Conservation (phyloP, 2,888 invertebrate genomes). For the Sphaerophoria rueppellii region DNA sequence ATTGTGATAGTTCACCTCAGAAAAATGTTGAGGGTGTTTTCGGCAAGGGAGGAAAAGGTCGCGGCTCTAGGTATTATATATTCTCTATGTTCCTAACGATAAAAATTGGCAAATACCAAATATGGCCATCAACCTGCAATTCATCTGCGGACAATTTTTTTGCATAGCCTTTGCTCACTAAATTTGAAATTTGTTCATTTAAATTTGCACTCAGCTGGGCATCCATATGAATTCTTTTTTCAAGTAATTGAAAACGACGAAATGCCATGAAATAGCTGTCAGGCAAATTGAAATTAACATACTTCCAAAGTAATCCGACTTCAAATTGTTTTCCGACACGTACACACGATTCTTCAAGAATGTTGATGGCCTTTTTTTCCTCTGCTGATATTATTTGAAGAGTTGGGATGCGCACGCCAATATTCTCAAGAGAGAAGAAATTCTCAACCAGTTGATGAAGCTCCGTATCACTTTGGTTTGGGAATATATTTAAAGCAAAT, state of each 20-base stretch:
- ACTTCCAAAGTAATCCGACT: conserved; percentile 18
- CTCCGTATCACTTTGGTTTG: neutral
- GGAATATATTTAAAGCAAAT: neutral
- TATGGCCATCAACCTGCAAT: neutral
- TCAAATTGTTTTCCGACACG: conserved; percentile 11
- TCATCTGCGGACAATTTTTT: conserved; percentile 42
- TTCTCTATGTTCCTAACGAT: conserved; percentile 52
- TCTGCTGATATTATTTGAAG: conserved; percentile 18
- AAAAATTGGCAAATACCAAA: conserved; percentile 73
- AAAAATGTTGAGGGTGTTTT: no score
- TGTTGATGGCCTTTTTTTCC: conserved; percentile 10
- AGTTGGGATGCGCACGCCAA: conserved; percentile 22
- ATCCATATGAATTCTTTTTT: conserved; percentile 21
- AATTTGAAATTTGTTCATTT: conserved; percentile 46
- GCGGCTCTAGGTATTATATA: no score
- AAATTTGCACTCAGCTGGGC: conserved; percentile 16
- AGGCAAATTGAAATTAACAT: conserved; percentile 9
- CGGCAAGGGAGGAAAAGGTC: no score
- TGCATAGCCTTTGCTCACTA: conserved; percentile 57
- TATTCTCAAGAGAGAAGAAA: conserved; percentile 21
- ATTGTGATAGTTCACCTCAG: no score
- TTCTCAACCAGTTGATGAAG: conserved; percentile 31
- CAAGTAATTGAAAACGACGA: conserved; percentile 20
- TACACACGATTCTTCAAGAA: neutral
- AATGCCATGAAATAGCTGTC: conserved; percentile 7